Evolutionary conservation across 2,888 invertebrate species (phyloP), one percentile per base, ranked within the genome.

Genomic region (Linyphia triangularis): DNA sequence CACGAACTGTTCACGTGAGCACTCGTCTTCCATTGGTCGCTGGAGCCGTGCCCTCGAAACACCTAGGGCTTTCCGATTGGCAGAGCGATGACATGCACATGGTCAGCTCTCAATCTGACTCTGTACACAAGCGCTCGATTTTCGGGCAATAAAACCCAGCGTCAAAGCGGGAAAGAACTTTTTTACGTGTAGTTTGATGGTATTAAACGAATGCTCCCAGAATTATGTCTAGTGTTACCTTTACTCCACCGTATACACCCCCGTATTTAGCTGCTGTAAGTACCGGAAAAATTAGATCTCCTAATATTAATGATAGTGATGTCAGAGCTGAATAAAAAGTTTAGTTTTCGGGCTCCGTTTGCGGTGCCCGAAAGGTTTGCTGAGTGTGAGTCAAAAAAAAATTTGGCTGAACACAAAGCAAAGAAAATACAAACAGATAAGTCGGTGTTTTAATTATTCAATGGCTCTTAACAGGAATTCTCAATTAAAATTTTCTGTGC

Each of bases 31-130:
- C 33, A 84, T 84, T 89, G 84, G 84, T 22, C n/a, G 24, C 28
- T 2, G n/a, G 33, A 79, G 84, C 78, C 89, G 84, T 89, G 89
- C 88, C 88, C 88, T 88, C 88, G 83, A 88, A 88, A 78, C 82
- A 61, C 84, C 51, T 51, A 13, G 3, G 51, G 16, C 13, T 5
- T n/a, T 51, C 28, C 30, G 70, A 89, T 84, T 89, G 84, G 89
- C 19, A 24, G 26, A 9, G 0, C 22, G 37, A 24, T 28, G 78
- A 51, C 89, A 79, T 72, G 79, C 89, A 84, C 84, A 89, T 79
- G 65, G 70, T 67, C 79, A 33, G 57, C 82, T 72, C 73, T n/a
- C 51, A 77, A 78, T 75, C 77, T 43, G 67, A 65, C 59, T 73
- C 84, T 83, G 84, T 89, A 89, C 89, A 89, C 89, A 89, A 81